Conservation (phyloP, 92 coral and sea anemone genomes). For the Nematostella vectensis region DNA sequence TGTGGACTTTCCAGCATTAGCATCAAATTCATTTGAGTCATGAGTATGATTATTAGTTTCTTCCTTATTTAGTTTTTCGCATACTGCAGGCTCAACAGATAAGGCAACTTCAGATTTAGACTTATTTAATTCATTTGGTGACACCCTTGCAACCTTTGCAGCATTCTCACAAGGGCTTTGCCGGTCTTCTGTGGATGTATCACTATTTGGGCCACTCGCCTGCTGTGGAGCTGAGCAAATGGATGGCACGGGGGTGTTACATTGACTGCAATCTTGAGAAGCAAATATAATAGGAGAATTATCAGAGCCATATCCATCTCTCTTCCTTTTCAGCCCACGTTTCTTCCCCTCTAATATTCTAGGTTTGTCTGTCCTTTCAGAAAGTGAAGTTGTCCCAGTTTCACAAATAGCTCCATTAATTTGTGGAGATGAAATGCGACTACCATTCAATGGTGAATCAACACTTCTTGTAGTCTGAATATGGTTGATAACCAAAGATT, state of each 20-base stretch:
- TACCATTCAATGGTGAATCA: constrained; percentile 91
- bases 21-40: too few relatives aligned
- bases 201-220: constrained; percentile 18
- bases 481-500: constrained; percentile 85
- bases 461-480: constrained; percentile 68
- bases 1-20: constrained; percentile 1
- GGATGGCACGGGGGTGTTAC: constrained; percentile 33
- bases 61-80: too few relatives aligned
- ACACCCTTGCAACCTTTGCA: background rate
- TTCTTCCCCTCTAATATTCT: constrained; percentile 57
- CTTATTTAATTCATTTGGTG: background rate
- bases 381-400: constrained; percentile 36
- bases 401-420: constrained; percentile 77
- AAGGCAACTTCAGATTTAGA: background rate
- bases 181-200: constrained; percentile 1
- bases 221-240: constrained; percentile 4
- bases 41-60: too few relatives aligned
- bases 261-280: constrained; percentile 30
- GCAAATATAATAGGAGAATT: constrained; percentile 57
- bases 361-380: constrained; percentile 52
- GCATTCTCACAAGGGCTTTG: constrained; percentile 4
- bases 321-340: constrained; percentile 73
- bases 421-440: constrained; percentile 72
- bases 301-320: constrained; percentile 63
- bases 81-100: background rate